Evolutionary conservation across 2,113 vertebrate genomes (phyloP).

Genomic region (Sphyrna mokarran): DNA sequence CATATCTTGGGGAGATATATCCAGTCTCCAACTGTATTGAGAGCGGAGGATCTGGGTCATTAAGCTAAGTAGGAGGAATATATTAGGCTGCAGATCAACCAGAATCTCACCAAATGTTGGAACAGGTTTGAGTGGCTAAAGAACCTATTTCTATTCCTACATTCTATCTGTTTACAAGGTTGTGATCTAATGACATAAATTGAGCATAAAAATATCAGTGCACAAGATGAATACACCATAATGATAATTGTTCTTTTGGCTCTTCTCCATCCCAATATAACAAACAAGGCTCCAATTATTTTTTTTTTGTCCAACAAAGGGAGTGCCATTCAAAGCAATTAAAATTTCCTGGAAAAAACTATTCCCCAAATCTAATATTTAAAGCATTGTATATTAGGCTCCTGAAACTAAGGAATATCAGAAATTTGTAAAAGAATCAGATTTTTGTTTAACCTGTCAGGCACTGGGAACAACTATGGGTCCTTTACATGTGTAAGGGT

Average conservation of each 20-base stretch:
- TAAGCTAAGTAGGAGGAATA: no score
- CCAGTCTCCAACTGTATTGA: no score
- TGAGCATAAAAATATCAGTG: background rate
- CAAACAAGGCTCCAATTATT: background rate
- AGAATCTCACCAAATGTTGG: no score
- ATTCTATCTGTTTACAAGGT: background rate
- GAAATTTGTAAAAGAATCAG: background rate
- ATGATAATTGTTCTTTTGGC: background rate
- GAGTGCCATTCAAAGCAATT: background rate
- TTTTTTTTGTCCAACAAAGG: background rate
- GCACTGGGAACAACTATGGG: background rate
- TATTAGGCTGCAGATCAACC: no score
- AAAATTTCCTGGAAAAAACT: background rate
- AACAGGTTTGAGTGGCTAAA: no score
- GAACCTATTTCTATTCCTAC: no score
- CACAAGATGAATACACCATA: background rate
- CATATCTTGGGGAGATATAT: no score
- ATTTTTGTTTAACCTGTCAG: background rate
- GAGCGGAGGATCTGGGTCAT: no score
- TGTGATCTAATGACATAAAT: conserved; percentile 15
- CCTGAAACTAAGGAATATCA: background rate
- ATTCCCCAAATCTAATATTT: background rate
- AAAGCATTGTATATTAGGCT: background rate
- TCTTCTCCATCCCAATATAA: background rate
- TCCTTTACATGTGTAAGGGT: background rate